phyloP scores from a whole-genome alignment of 2,888 invertebrate genomes.

The Fabriciana adippe region DNA sequence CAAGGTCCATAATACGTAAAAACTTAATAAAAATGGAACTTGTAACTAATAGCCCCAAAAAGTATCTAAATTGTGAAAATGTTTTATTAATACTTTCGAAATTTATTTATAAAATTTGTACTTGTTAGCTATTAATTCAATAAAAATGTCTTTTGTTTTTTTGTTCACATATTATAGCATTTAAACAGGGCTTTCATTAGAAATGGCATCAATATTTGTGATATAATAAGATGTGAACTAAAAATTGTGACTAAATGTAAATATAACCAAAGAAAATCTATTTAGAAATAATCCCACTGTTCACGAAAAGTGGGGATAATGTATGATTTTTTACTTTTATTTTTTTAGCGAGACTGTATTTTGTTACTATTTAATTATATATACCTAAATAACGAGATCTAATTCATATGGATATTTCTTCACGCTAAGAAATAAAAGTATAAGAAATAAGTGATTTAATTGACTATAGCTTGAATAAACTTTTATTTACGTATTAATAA shows the following conservation, averaged over 20 bases:
- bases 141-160: no score
- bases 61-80: no score
- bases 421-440: background rate
- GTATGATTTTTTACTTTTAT: slow-evolving; percentile 20
- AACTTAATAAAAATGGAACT: no score
- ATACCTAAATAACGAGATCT: no score
- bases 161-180: no score
- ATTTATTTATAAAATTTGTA: no score
- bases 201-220: slow-evolving; percentile 5
- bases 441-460: slow-evolving; percentile 26
- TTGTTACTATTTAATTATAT: slow-evolving; percentile 4
- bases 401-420: slow-evolving; percentile 2
- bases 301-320: background rate
- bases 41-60: no score
- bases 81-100: no score
- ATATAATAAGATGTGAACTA: slow-evolving; percentile 1
- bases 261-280: slow-evolving; percentile 72
- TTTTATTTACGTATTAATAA: slow-evolving; percentile 34
- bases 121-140: no score
- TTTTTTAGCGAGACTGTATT: slow-evolving; percentile 8
- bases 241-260: slow-evolving; percentile 48
- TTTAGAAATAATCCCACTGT: slow-evolving; percentile 1
- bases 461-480: slow-evolving; percentile 28
- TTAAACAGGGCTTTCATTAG: no score
- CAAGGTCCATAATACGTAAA: no score